Percentiles rank a stretch among this genome's conserved stretches.
phyloP scores from a whole-genome alignment of 1,140 invertebrate species.

The Nixonia krombeini region DNA sequence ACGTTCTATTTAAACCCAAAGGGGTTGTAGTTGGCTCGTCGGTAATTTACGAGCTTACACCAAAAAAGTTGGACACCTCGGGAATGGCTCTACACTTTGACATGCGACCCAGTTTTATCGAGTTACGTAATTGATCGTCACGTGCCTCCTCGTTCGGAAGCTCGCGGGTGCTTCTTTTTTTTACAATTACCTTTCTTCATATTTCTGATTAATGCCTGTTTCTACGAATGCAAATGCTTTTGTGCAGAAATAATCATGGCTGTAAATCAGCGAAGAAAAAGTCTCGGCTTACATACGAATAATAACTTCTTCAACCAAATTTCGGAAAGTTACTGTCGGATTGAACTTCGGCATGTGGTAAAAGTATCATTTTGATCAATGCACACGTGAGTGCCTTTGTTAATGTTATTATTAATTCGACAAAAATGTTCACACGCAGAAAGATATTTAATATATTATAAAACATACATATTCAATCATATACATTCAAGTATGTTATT shows the following conservation, averaged over 20 bases:
- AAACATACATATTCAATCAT: too few species aligned
- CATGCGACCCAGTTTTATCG: constrained; percentile 68
- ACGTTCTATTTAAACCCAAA: constrained; percentile 67
- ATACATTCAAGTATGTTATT: too few species aligned
- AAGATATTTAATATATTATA: too few species aligned
- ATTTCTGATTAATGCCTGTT: constrained; percentile 2
- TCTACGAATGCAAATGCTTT: neutral
- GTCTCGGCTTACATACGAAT: neutral
- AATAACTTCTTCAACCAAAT: too few species aligned
- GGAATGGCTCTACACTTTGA: constrained; percentile 67
- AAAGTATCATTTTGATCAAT: too few species aligned
- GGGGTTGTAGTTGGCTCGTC: constrained; percentile 46
- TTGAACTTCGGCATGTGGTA: too few species aligned
- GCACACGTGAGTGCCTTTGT: too few species aligned
- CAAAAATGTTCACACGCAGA: too few species aligned
- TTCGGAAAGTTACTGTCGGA: too few species aligned
- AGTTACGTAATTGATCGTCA: constrained; percentile 65
- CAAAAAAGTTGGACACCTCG: constrained; percentile 67
- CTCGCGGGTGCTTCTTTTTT: constrained; percentile 19
- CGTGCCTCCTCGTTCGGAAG: constrained; percentile 22
- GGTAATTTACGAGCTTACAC: constrained; percentile 69
- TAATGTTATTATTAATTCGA: too few species aligned
- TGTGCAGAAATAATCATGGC: too few species aligned
- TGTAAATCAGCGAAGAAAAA: too few species aligned
- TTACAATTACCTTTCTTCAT: constrained; percentile 13